Conservation (phyloP, 2,888 invertebrate species). For the Drosophila mercatorum region DNA sequence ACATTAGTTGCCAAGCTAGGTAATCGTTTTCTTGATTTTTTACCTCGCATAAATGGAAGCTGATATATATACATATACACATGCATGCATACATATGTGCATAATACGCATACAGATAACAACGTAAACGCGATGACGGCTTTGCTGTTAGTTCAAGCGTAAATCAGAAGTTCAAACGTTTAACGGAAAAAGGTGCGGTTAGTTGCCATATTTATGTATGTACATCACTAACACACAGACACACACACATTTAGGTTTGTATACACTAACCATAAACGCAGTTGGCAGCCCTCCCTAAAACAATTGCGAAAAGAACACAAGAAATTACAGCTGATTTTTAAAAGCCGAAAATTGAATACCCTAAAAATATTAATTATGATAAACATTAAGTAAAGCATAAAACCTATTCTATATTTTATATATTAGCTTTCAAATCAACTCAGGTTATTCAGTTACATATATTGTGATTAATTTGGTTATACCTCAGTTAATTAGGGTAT, state of each 20-base stretch:
- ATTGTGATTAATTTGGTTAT: not conserved
- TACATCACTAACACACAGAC: not conserved
- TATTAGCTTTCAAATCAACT: too few species aligned
- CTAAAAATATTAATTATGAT: not conserved
- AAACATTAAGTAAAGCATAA: not conserved
- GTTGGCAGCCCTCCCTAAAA: not conserved
- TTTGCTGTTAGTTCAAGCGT: slow-evolving; percentile 59
- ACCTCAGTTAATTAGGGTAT: not conserved
- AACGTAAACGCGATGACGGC: slow-evolving; percentile 1
- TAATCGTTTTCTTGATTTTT: not conserved
- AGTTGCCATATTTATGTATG: slow-evolving; percentile 29
- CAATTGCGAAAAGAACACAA: not conserved
- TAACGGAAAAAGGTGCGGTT: slow-evolving; percentile 73
- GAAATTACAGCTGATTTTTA: not conserved
- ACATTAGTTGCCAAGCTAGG: not conserved
- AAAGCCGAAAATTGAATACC: not conserved
- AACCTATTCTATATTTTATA: not conserved
- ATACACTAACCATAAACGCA: not conserved
- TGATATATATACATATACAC: not conserved
- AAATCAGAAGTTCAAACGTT: slow-evolving; percentile 61
- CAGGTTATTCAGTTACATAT: not conserved
- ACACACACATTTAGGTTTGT: not conserved
- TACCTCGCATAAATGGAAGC: not conserved
- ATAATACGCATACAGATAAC: not conserved
- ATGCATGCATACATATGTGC: not conserved